Evolutionary conservation across 37 sponge, comb jelly and placozoan genomes (phyloP).

Genomic region (Agelas oroides): DNA sequence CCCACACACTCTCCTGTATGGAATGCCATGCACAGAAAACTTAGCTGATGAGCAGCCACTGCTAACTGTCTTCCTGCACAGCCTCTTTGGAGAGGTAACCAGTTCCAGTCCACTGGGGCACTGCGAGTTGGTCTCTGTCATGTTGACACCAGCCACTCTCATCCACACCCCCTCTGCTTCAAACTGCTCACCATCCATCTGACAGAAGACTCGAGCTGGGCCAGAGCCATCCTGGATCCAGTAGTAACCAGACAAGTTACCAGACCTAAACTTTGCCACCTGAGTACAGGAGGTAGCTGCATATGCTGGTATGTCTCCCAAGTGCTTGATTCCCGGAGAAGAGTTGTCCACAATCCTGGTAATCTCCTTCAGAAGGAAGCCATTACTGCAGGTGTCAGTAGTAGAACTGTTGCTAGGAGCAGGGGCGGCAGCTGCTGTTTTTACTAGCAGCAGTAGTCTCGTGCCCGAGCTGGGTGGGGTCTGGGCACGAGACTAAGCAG

Average conservation of each 20-base stretch:
- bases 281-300: background rate
- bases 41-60: constrained; percentile 39
- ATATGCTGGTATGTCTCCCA: constrained; percentile 5
- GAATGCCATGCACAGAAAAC: constrained; percentile 16
- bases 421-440: too few relatives aligned
- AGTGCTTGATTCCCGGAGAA: background rate
- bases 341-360: constrained; percentile 1
- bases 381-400: background rate
- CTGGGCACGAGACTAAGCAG: too few relatives aligned
- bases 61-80: background rate
- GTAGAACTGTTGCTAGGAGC: too few relatives aligned
- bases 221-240: constrained; percentile 21
- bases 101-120: constrained; percentile 40
- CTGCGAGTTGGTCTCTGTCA: constrained; percentile 2
- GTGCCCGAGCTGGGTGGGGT: too few relatives aligned
- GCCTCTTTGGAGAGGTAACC: constrained; percentile 14
- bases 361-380: background rate
- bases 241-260: constrained; percentile 18
- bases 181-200: background rate
- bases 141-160: constrained; percentile 42
- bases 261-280: too few relatives aligned
- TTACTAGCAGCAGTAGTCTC: too few relatives aligned
- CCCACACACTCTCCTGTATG: constrained; percentile 38
- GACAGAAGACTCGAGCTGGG: constrained; percentile 40
- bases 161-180: constrained; percentile 23